Conservation (phyloP, 2,888 invertebrate genomes). For the Dicycla oo region DNA sequence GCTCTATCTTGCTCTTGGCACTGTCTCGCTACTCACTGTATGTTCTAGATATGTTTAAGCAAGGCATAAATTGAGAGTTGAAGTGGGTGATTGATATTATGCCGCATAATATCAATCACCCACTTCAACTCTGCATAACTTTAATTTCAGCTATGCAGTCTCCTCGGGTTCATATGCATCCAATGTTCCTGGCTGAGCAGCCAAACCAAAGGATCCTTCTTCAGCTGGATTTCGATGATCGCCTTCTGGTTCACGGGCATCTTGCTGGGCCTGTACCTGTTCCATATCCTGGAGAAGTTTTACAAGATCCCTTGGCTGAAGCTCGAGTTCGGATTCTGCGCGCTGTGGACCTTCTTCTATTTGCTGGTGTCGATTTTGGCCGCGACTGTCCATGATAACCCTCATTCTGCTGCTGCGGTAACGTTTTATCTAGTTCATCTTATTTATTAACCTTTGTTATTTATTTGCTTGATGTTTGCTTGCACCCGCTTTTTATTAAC, state of each 20-base stretch:
- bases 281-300: conserved; percentile 96
- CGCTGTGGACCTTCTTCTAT: conserved; percentile 93
- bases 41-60: background rate
- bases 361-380: conserved; percentile 94
- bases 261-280: conserved; percentile 94
- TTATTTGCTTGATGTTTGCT: too few species aligned
- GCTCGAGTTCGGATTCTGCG: conserved; percentile 94
- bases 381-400: conserved; percentile 90
- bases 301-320: conserved; percentile 96
- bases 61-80: too few species aligned
- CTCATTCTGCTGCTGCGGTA: conserved; percentile 94
- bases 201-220: conserved; percentile 92
- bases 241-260: conserved; percentile 96
- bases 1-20: background rate
- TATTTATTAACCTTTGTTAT: background rate
- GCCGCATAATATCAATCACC: background rate
- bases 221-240: conserved; percentile 94
- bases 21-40: background rate
- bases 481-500: background rate
- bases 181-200: conserved; percentile 90
- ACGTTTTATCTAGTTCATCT: conserved; percentile 76
- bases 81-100: too few species aligned
- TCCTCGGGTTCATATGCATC: conserved; percentile 95
- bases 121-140: background rate
- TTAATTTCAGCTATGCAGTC: conserved; percentile 90